Conservation (phyloP, 1,140 invertebrate species). For the Oryctes rhinoceros region DNA sequence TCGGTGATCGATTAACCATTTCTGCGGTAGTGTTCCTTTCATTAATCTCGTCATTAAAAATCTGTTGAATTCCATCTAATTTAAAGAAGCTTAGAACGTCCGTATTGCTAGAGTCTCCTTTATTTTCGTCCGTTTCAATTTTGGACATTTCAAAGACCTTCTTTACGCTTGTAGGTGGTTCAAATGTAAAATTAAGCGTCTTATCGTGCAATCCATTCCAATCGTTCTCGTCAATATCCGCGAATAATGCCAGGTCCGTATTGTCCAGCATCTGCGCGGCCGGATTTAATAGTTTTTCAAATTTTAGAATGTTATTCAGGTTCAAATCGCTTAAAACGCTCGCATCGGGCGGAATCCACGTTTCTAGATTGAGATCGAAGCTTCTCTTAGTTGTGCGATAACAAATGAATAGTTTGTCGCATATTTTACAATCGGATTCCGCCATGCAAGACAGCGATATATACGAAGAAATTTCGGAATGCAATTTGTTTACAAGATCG, state of each 20-base stretch:
- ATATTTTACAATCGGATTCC: slow-evolving; percentile 44
- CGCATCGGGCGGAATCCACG: slow-evolving; percentile 43
- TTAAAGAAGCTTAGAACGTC: neutral
- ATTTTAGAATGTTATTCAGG: neutral
- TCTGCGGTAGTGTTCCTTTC: neutral
- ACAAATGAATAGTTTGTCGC: slow-evolving; percentile 45
- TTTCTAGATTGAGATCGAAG: slow-evolving; percentile 30
- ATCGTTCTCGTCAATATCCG: neutral
- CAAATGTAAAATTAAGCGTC: slow-evolving; percentile 43
- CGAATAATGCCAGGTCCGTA: neutral
- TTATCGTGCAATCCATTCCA: neutral
- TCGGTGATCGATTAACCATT: neutral
- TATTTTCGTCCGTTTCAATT: neutral
- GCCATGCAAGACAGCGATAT: slow-evolving; percentile 39
- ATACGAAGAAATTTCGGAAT: slow-evolving; percentile 47
- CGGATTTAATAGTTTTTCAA: neutral
- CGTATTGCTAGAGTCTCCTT: neutral
- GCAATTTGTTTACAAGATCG: slow-evolving; percentile 38
- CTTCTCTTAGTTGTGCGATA: neutral
- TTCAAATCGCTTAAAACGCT: slow-evolving; percentile 46
- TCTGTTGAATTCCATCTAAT: neutral
- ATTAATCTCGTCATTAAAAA: neutral
- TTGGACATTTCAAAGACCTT: slow-evolving; percentile 43
- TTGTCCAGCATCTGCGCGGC: neutral
- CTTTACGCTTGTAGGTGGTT: slow-evolving; percentile 49